These are phyloP conservation scores for Mesorhabditis spiculigera DNA, from an alignment of 2,888 invertebrate genomes.

Conservation along the genomic window DNA sequence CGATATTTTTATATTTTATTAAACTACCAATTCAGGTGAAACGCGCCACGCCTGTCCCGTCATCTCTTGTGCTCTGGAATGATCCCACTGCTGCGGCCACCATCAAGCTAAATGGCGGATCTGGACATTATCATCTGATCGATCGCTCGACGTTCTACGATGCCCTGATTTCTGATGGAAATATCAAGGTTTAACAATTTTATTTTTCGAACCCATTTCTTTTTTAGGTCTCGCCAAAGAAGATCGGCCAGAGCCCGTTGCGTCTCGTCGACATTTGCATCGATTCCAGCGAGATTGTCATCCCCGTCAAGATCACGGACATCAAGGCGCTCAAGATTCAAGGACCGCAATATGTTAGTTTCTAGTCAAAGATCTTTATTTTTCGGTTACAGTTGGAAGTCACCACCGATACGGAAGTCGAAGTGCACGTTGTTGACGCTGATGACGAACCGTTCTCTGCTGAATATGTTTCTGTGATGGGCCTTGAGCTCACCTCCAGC, in stretches of 20 bases:
- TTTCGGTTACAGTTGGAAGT: constrained; percentile 28
- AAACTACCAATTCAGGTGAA: background rate
- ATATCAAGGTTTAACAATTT: background rate
- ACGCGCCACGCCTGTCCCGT: constrained; percentile 19
- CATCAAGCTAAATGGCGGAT: constrained; percentile 39
- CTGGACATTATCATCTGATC: constrained; percentile 46
- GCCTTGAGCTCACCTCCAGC: constrained; percentile 21
- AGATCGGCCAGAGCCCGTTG: constrained; percentile 27
- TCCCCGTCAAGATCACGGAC: constrained; percentile 39
- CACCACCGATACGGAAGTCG: constrained; percentile 25
- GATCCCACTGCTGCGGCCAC: constrained; percentile 25
- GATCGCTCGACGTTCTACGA: constrained; percentile 14
- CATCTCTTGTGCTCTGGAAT: constrained; percentile 40
- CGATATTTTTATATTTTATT: background rate
- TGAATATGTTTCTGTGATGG: constrained; percentile 24
- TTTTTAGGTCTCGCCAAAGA: constrained; percentile 29
- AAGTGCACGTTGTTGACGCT: constrained; percentile 38
- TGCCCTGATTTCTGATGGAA: constrained; percentile 8
- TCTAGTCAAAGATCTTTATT: constrained; percentile 5
- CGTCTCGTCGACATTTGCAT: constrained; percentile 42
- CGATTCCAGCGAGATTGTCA: constrained; percentile 24
- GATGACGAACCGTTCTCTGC: constrained; percentile 33
- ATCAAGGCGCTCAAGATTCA: constrained; percentile 36
- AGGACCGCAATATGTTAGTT: constrained; percentile 35
- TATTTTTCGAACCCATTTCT: constrained; percentile 5